Evolutionary conservation across 2,113 vertebrate species (phyloP).

Genomic region (Clinocottus analis): DNA sequence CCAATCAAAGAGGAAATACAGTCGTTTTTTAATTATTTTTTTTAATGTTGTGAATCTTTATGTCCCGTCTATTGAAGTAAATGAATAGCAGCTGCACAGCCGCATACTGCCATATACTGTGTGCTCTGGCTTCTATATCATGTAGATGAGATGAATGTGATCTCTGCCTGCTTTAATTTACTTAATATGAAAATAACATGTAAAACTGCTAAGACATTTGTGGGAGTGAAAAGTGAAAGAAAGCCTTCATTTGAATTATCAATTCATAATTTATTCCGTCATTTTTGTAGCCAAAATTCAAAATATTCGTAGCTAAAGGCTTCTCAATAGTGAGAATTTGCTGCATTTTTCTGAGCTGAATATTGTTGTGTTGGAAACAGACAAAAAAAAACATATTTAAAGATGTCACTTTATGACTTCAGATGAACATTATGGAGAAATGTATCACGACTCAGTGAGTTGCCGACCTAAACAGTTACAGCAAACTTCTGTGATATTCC

Average conservation of each 20-base stretch:
- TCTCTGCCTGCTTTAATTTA: conserved; percentile 19
- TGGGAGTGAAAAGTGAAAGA: neutral
- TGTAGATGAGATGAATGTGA: conserved; percentile 33
- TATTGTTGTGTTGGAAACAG: neutral
- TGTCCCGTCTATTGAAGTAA: conserved; percentile 30
- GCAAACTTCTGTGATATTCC: neutral
- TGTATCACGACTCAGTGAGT: neutral
- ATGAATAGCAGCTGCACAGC: conserved; percentile 56
- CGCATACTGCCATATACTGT: conserved; percentile 49
- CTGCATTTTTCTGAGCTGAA: neutral
- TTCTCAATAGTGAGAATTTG: neutral
- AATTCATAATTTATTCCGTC: neutral
- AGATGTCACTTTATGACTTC: neutral
- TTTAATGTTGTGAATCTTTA: conserved; percentile 49
- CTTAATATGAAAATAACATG: conserved; percentile 4
- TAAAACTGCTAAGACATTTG: neutral
- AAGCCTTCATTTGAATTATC: neutral
- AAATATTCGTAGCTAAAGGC: too few species aligned
- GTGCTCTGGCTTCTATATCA: conserved; percentile 44
- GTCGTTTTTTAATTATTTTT: conserved; percentile 13
- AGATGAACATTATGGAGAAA: neutral
- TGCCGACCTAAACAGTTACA: neutral
- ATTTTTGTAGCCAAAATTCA: neutral
- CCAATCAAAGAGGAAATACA: conserved; percentile 6
- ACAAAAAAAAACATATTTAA: neutral